These are phyloP conservation scores for Drosophila micromelanica DNA, from an alignment of 1,140 invertebrate genomes.

Conservation along the genomic window DNA sequence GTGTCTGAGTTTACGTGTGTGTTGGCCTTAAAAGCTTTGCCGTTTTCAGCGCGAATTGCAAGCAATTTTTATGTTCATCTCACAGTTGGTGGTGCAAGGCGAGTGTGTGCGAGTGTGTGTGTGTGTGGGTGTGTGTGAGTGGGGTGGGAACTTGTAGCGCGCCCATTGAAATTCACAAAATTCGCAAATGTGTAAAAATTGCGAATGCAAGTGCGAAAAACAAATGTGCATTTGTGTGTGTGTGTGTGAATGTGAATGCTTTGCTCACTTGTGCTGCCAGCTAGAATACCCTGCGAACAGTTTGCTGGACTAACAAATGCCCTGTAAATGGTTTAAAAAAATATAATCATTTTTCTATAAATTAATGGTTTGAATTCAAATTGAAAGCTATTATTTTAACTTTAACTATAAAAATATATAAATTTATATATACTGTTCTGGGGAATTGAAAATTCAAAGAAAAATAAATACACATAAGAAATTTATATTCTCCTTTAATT, in stretches of 20 bases:
- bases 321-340: too few species aligned
- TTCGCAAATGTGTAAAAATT: background rate
- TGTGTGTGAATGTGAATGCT: background rate
- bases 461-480: too few species aligned
- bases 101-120: background rate
- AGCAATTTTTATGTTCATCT: slow-evolving; percentile 37
- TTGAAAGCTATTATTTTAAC: too few species aligned
- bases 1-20: slow-evolving; percentile 22
- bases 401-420: too few species aligned
- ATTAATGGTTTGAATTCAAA: too few species aligned
- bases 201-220: background rate
- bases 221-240: too few species aligned
- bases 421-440: too few species aligned
- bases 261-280: background rate
- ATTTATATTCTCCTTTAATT: too few species aligned
- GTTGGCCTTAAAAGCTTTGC: slow-evolving; percentile 24
- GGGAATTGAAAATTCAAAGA: too few species aligned
- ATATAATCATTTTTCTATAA: too few species aligned
- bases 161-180: background rate
- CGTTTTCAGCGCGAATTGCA: slow-evolving; percentile 13
- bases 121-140: too few species aligned
- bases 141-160: too few species aligned
- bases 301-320: background rate
- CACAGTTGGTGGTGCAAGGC: background rate
- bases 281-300: background rate